Conservation (phyloP, 2,797 vertebrate genomes). For the Echeneis naucrates region DNA sequence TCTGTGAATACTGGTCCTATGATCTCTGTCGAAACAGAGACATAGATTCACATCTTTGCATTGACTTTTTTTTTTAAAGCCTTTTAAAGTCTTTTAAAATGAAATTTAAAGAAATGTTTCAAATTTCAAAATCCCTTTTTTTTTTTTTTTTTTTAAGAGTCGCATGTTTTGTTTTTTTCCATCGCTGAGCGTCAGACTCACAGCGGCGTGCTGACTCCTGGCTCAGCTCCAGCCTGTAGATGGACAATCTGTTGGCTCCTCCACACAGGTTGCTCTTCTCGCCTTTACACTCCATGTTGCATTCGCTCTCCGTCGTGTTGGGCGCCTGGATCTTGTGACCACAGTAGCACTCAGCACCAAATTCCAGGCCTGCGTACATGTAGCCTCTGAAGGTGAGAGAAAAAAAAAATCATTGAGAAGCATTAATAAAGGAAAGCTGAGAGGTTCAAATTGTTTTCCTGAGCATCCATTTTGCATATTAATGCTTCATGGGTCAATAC, state of each 20-base stretch:
- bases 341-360: constrained; percentile 97
- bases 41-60: not conserved
- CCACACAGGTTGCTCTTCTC: constrained; percentile 91
- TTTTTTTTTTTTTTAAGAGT: too few species aligned
- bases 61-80: not conserved
- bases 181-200: constrained; percentile 80
- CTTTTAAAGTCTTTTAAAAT: too few species aligned
- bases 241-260: constrained; percentile 92
- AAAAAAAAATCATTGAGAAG: constrained; percentile 10
- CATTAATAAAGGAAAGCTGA: constrained; percentile 1
- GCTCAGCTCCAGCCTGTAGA: constrained; percentile 96
- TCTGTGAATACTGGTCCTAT: not conserved
- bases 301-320: constrained; percentile 90
- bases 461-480: constrained; percentile 32
- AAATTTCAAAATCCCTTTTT: too few species aligned
- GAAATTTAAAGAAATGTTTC: not conserved
- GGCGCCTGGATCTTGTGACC: constrained; percentile 94
- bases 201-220: constrained; percentile 94
- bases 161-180: constrained; percentile 11
- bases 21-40: not conserved
- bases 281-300: constrained; percentile 96
- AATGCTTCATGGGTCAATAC: constrained; percentile 37
- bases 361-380: constrained; percentile 95
- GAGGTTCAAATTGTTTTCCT: constrained; percentile 18
- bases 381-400: constrained; percentile 87